Conservation (phyloP, 2,888 invertebrate species). For the Drosophila greeni region DNA sequence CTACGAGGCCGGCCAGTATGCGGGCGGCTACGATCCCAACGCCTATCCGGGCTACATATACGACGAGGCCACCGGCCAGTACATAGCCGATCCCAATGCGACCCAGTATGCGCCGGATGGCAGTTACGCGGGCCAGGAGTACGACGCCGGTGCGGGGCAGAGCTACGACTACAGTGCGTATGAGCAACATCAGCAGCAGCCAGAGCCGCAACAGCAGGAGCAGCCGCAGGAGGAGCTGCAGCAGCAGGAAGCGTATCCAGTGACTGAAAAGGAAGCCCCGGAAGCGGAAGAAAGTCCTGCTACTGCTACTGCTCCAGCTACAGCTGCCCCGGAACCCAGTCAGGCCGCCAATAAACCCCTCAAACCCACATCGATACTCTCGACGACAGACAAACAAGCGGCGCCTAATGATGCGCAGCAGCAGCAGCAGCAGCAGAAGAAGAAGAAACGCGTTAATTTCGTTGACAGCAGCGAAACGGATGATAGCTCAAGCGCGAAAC, state of each 20-base stretch:
- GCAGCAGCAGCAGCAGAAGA: slow-evolving; percentile 71
- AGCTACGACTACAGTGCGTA: slow-evolving; percentile 61
- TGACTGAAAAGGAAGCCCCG: slow-evolving; percentile 12
- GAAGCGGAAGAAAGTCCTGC: slow-evolving; percentile 46
- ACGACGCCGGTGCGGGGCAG: slow-evolving; percentile 45
- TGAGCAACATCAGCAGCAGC: slow-evolving; percentile 45
- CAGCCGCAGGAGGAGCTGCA: slow-evolving; percentile 40
- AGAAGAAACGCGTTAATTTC: slow-evolving; percentile 79
- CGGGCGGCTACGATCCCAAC: slow-evolving; percentile 70
- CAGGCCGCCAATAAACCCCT: slow-evolving; percentile 46
- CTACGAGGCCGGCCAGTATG: slow-evolving; percentile 74
- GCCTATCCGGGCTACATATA: slow-evolving; percentile 77
- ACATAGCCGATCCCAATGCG: slow-evolving; percentile 73
- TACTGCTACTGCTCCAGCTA: slow-evolving; percentile 4
- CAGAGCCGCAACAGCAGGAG: slow-evolving; percentile 25
- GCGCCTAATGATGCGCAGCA: slow-evolving; percentile 73
- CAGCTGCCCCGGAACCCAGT: slow-evolving; percentile 21
- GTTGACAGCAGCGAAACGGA: slow-evolving; percentile 79
- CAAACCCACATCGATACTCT: slow-evolving; percentile 74
- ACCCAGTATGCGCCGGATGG: slow-evolving; percentile 63
- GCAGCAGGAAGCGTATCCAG: slow-evolving; percentile 34
- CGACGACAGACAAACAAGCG: slow-evolving; percentile 68
- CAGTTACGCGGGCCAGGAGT: slow-evolving; percentile 62
- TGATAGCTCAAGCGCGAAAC: slow-evolving; percentile 74
- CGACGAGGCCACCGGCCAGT: slow-evolving; percentile 75